A percentile compares a stretch with the other conserved stretches of the same genome.
phyloP scores from a whole-genome alignment of 2,797 vertebrate species.

The Phoebastria nigripes region DNA sequence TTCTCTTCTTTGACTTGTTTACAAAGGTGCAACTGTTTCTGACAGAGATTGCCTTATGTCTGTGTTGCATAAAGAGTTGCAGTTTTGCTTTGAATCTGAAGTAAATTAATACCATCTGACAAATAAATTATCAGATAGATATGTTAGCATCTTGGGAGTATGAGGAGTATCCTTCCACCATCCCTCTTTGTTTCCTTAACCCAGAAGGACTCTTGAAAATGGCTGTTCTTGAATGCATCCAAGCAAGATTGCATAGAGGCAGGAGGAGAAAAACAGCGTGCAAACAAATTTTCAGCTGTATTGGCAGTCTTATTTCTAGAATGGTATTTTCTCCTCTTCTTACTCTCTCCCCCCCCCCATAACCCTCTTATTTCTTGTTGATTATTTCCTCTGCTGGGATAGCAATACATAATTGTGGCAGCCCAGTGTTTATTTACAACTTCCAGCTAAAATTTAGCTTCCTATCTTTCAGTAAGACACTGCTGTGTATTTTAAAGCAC shows the following conservation, averaged over 20 bases:
- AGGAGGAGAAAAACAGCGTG: not conserved
- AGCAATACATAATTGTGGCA: not conserved
- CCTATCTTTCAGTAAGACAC: not conserved
- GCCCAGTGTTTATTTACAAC: not conserved
- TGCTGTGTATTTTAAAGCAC: not conserved
- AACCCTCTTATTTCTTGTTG: not conserved
- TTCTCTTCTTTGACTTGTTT: not conserved
- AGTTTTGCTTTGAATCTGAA: not conserved
- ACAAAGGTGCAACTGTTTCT: not conserved
- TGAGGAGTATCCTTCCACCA: not conserved
- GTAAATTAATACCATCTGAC: not conserved
- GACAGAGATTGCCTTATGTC: not conserved
- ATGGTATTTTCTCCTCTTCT: not conserved
- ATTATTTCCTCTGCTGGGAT: not conserved
- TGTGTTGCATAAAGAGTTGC: not conserved
- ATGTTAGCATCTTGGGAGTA: not conserved
- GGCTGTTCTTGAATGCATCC: not conserved
- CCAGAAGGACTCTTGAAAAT: not conserved
- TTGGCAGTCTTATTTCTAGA: not conserved
- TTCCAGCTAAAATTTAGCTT: not conserved
- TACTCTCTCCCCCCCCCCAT: rapidly evolving
- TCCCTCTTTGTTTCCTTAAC: not conserved
- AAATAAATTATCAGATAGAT: not conserved
- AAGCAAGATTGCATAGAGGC: not conserved
- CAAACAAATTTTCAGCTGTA: not conserved